A percentile compares a stretch with the other conserved stretches of the same genome.
These are phyloP conservation scores for Lepilemur ruficaudatus DNA, from an alignment of 2,797 vertebrate genomes.

Conservation along the genomic window DNA sequence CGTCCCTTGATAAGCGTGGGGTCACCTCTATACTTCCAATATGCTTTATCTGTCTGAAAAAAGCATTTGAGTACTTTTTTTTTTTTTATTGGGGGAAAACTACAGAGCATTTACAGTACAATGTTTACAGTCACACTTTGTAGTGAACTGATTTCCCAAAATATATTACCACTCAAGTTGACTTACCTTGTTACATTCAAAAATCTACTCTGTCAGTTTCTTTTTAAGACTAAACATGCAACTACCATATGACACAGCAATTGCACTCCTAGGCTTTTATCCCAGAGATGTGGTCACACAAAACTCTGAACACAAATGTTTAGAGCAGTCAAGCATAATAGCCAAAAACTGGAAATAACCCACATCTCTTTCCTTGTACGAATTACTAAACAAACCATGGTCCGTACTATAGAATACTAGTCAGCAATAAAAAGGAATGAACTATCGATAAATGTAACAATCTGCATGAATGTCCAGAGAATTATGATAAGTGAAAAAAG, in stretches of 20 bases:
- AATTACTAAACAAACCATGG: neutral
- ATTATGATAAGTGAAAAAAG: neutral
- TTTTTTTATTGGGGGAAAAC: too few relatives aligned
- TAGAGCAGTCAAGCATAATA: neutral
- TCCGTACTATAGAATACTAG: neutral
- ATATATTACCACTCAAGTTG: too few relatives aligned
- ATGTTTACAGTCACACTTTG: too few relatives aligned
- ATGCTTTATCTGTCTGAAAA: neutral
- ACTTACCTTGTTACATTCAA: too few relatives aligned
- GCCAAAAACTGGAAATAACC: neutral
- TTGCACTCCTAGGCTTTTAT: neutral
- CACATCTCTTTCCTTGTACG: neutral
- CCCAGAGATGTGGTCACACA: neutral
- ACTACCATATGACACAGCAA: neutral
- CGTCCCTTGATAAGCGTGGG: neutral
- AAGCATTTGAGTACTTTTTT: too few relatives aligned
- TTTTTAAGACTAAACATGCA: neutral
- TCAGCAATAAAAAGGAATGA: neutral
- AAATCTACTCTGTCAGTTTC: too few relatives aligned
- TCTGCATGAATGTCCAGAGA: neutral
- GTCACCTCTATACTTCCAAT: neutral
- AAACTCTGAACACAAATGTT: constrained; percentile 41
- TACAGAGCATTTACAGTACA: too few relatives aligned
- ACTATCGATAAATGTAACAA: neutral
- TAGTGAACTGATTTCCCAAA: too few relatives aligned